Percentiles rank a stretch among this genome's conserved stretches.
phyloP scores from a whole-genome alignment of 2,797 vertebrate genomes.

The Bucorvus abyssinicus region DNA sequence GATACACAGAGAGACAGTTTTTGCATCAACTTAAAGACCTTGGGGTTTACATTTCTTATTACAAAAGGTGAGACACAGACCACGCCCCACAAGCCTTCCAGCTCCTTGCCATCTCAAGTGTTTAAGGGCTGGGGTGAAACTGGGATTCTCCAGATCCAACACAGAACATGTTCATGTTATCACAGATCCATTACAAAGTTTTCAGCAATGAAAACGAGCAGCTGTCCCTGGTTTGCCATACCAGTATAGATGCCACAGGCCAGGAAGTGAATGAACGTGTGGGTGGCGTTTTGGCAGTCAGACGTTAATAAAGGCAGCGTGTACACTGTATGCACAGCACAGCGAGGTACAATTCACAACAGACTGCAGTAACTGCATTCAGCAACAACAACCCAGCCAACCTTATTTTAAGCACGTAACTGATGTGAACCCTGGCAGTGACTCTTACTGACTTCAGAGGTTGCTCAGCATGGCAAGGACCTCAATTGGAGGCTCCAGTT shows the following conservation, averaged over 20 bases:
- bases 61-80: neutral
- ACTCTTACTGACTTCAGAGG: neutral
- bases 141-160: neutral
- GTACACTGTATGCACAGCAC: accelerated
- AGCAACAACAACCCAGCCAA: neutral
- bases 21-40: too few species aligned
- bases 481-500: neutral
- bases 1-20: too few species aligned
- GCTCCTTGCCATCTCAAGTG: neutral
- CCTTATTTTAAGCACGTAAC: neutral
- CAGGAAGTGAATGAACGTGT: neutral
- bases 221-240: too few species aligned
- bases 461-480: neutral
- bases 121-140: neutral
- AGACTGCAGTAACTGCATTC: neutral
- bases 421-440: neutral
- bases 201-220: neutral
- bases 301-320: neutral
- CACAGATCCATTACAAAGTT: neutral
- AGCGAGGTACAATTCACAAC: neutral
- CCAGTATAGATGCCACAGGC: neutral
- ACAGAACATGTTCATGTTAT: accelerated
- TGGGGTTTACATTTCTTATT: neutral
- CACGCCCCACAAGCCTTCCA: neutral
- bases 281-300: neutral